A percentile compares a stretch with the other conserved stretches of the same genome.
Conservation (phyloP, 2,113 vertebrate genomes). For the Colius striatus region DNA sequence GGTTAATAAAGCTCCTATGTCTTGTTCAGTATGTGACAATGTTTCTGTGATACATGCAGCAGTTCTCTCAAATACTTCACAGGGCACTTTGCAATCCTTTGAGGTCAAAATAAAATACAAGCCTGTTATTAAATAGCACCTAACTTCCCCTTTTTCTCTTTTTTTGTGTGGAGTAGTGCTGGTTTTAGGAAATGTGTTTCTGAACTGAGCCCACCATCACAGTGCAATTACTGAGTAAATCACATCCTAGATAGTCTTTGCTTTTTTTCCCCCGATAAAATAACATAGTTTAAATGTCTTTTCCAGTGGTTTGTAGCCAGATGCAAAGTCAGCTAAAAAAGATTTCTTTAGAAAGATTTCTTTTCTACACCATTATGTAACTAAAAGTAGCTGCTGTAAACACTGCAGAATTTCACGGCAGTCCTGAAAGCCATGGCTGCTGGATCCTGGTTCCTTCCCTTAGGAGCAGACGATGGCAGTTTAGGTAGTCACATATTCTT, state of each 20-base stretch:
- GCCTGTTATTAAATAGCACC: conserved; percentile 13
- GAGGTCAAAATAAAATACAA: conserved; percentile 34
- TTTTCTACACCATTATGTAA: conserved; percentile 34
- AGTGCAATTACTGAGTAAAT: conserved; percentile 57
- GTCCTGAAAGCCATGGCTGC: background rate
- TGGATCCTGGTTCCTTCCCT: background rate
- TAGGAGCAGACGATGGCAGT: background rate
- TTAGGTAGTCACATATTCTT: background rate
- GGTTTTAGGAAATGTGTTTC: conserved; percentile 50
- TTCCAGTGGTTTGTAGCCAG: conserved; percentile 53
- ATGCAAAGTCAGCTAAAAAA: conserved; percentile 59
- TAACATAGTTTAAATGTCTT: conserved; percentile 58
- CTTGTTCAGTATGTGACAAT: background rate
- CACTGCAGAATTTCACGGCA: background rate
- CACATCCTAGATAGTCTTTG: conserved; percentile 48
- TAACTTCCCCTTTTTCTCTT: background rate
- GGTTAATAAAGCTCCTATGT: background rate
- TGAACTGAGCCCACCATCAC: conserved; percentile 38
- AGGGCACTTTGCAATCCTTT: conserved; percentile 21
- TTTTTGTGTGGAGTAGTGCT: background rate
- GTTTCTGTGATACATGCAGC: background rate
- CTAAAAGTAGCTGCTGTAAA: conserved; percentile 19
- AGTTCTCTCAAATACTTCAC: background rate
- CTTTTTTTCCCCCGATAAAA: conserved; percentile 1
- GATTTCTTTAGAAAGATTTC: conserved; percentile 21